phyloP scores from a whole-genome alignment of 1,140 invertebrate genomes.

The Ectropis grisescens region DNA sequence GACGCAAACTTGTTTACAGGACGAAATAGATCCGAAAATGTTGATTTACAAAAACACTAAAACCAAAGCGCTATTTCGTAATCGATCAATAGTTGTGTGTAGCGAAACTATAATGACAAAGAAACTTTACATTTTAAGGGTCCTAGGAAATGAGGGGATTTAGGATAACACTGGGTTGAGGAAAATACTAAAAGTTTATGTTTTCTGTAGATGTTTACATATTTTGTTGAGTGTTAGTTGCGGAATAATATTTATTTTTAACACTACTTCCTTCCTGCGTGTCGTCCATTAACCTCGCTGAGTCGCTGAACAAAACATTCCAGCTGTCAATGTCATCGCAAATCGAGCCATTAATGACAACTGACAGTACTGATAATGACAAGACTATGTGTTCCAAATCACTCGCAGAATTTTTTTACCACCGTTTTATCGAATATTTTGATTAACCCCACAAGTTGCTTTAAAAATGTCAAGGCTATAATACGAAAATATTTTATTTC shows the following conservation, averaged over 20 bases:
- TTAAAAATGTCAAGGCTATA: too few species aligned
- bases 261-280: constrained; percentile 38
- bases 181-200: too few species aligned
- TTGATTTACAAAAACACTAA: constrained; percentile 13
- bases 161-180: constrained; percentile 13
- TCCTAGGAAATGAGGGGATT: constrained; percentile 7
- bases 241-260: constrained; percentile 14
- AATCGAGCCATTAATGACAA: too few species aligned
- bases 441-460: too few species aligned
- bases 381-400: too few species aligned
- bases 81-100: constrained; percentile 62
- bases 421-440: too few species aligned
- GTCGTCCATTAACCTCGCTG: constrained; percentile 48
- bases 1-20: constrained; percentile 8
- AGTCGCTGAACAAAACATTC: constrained; percentile 27
- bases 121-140: constrained; percentile 30
- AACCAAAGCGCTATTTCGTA: constrained; percentile 53
- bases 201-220: too few species aligned
- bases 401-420: too few species aligned
- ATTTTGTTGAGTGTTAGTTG: constrained; percentile 5
- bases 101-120: constrained; percentile 61
- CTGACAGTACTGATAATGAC: too few species aligned
- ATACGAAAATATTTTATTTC: too few species aligned
- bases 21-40: too few species aligned
- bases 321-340: constrained; percentile 28